Conservation (phyloP, 1,140 invertebrate genomes). For the Pachyrhynchus sulphureomaculatus region DNA sequence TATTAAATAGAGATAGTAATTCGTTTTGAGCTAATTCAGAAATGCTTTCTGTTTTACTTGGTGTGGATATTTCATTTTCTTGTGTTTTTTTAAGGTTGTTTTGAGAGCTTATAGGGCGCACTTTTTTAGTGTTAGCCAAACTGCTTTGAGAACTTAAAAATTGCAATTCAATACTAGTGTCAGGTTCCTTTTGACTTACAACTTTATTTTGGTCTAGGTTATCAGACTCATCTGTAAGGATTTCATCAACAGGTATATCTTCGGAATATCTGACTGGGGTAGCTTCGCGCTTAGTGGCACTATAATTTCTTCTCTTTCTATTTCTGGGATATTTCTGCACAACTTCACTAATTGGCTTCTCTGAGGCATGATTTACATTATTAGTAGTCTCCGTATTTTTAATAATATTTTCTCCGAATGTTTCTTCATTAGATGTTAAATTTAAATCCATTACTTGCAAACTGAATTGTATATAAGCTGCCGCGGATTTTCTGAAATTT, state of each 20-base stretch:
- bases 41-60: constrained; percentile 37
- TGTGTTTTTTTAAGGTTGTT: constrained; percentile 38
- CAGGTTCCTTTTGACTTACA: too few species aligned
- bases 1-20: constrained; percentile 38
- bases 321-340: constrained; percentile 55
- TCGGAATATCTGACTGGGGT: constrained; percentile 41
- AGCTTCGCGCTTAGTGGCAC: constrained; percentile 45
- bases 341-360: too few species aligned
- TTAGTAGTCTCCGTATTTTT: constrained; percentile 35
- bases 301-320: constrained; percentile 56
- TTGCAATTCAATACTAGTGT: too few species aligned
- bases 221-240: too few species aligned
- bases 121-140: too few species aligned
- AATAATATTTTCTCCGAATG: constrained; percentile 25
- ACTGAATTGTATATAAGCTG: constrained; percentile 35
- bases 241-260: background rate
- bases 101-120: constrained; percentile 10
- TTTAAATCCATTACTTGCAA: constrained; percentile 39
- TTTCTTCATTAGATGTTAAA: constrained; percentile 34
- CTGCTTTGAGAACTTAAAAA: too few species aligned
- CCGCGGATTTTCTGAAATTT: too few species aligned
- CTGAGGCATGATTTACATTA: too few species aligned
- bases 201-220: background rate
- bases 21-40: constrained; percentile 41
- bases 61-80: too few species aligned